Percentiles rank a stretch among this genome's conserved stretches.
Evolutionary conservation across 64 coral and sea anemone genomes (phyloP).

Genomic region (Pachyseris speciosa): DNA sequence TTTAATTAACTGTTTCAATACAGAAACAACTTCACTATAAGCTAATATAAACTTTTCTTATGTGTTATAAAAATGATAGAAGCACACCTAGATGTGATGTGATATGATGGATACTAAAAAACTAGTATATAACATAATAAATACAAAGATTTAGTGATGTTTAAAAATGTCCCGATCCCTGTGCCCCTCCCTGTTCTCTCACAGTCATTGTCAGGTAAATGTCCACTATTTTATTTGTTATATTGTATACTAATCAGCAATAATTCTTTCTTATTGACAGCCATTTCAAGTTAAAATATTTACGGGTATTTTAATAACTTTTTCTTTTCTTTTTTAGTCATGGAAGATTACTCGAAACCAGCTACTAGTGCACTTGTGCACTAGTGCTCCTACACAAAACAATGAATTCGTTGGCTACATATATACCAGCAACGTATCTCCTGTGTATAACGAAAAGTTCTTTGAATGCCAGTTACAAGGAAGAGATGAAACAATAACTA

Average conservation of each 20-base stretch:
- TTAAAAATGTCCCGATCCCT: constrained; percentile 15
- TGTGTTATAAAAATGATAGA: constrained; percentile 10
- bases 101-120: constrained; percentile 2
- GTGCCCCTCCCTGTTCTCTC: constrained; percentile 3
- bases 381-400: not conserved
- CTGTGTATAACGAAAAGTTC: constrained; percentile 46
- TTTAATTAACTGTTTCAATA: constrained; percentile 24
- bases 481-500: not conserved
- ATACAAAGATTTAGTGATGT: constrained; percentile 37
- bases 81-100: constrained; percentile 5
- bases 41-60: constrained; percentile 5
- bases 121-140: constrained; percentile 7
- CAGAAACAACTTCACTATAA: constrained; percentile 12
- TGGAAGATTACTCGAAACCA: constrained; percentile 34
- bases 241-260: constrained; percentile 18
- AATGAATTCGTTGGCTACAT: constrained; percentile 37
- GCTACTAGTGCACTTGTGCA: not conserved
- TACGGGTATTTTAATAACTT: not conserved
- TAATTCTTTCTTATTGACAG: constrained; percentile 25
- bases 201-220: constrained; percentile 48
- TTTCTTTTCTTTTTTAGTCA: constrained; percentile 38
- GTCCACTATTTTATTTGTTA: constrained; percentile 44
- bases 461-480: constrained; percentile 57
- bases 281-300: not conserved
- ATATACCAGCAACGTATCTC: constrained; percentile 45